phyloP scores from a whole-genome alignment of 2,888 invertebrate genomes.

The Pseudolycoriella hygida region DNA sequence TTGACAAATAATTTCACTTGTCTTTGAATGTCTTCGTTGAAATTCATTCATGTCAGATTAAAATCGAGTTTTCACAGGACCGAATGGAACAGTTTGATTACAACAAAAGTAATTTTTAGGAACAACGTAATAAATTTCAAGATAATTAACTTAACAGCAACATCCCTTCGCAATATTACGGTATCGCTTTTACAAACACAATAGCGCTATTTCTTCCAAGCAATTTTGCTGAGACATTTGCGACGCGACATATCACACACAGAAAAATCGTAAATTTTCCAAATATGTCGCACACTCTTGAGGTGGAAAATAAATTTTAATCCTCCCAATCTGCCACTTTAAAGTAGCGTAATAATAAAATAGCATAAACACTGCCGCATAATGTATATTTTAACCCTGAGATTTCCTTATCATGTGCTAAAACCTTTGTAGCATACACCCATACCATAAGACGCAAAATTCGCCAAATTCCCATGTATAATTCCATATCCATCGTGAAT shows the following conservation, averaged over 20 bases:
- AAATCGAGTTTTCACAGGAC: too few relatives aligned
- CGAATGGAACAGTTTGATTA: too few relatives aligned
- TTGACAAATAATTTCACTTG: too few relatives aligned
- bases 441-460: background rate
- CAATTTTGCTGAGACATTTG: too few relatives aligned
- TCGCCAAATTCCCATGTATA: too few relatives aligned
- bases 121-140: slow-evolving; percentile 1
- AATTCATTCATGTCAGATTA: too few relatives aligned
- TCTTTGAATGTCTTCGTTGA: too few relatives aligned
- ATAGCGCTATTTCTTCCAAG: too few relatives aligned
- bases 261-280: slow-evolving; percentile 3
- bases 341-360: background rate
- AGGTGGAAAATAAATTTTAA: slow-evolving; percentile 1
- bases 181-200: too few relatives aligned
- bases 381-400: slow-evolving; percentile 2
- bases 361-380: background rate
- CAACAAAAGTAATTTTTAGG: background rate
- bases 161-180: too few relatives aligned
- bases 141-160: background rate
- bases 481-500: background rate
- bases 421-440: background rate
- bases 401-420: slow-evolving; percentile 3
- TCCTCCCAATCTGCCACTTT: slow-evolving; percentile 3
- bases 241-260: background rate
- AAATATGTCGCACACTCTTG: slow-evolving; percentile 1